Evolutionary conservation across 2,113 vertebrate species (phyloP), one percentile per base, ranked within the genome.

Genomic region (Struthidea cinerea): DNA sequence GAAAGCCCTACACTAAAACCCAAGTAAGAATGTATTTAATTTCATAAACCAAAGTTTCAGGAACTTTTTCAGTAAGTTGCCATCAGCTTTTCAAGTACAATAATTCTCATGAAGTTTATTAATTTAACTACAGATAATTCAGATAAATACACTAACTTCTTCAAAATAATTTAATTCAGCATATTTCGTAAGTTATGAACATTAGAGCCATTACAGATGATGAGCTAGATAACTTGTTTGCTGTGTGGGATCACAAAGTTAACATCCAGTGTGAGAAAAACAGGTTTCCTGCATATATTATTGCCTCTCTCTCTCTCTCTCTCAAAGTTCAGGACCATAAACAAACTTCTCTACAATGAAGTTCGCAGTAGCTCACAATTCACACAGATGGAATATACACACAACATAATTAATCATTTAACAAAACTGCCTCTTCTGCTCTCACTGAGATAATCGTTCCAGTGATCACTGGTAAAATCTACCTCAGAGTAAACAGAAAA

Each of bases 221-320:
- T 76, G 85, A 93, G 81, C 35, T 81, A 95, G 95, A 50, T 81
- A 94, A 93, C 74, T 50, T 76, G 64, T 50, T 60, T 55, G 84
- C 68, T 89, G 76, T 69, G 67, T 71, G 84, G 85, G 86, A 94
- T 89, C 73, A 91, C 57, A 68, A 82, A 85, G 77, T 68, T 74
- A 94, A 78, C 82, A 94, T 81, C 67, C 80, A 97, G 86, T 68
- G 76, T 95, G 94, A 97, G 97, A 78, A 94, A 96, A 96, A 94
- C 94, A 96, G 85, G 81, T 92, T 93, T 88, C 91, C 92, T 93
- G 93, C 89, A 92, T 79, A 81, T 49, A 94, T 60, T 74, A 84
- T 32, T 74, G 88, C 87, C 84, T 89, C 65, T 71, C 73, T 70
- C 64, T 65, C 63, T 65, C 61, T 49, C 85, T 95, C 94, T 53